These are phyloP conservation scores for Apodemia mormo DNA, from an alignment of 2,888 invertebrate species.

Conservation along the genomic window DNA sequence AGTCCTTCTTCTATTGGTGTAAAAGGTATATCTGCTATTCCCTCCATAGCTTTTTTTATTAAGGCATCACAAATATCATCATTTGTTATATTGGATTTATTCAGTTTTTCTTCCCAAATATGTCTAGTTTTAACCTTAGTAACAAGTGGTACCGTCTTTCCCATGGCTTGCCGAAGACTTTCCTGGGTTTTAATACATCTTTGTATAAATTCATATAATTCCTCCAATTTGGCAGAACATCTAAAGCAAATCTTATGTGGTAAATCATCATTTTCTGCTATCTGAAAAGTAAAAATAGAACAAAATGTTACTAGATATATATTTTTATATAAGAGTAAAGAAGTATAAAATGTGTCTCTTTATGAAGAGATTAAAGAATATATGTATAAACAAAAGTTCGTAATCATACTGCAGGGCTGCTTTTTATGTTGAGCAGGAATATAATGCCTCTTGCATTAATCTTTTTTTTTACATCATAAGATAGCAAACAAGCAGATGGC, in stretches of 20 bases:
- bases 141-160: constrained; percentile 48
- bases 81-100: constrained; percentile 69
- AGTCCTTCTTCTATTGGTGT: constrained; percentile 40
- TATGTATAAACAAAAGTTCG: too few species aligned
- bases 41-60: constrained; percentile 73
- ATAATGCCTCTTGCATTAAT: too few species aligned
- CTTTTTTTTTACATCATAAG: too few species aligned
- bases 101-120: constrained; percentile 69
- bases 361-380: too few species aligned
- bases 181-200: constrained; percentile 72
- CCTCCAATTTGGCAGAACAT: constrained; percentile 76
- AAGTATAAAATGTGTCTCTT: too few species aligned
- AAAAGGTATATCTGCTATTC: constrained; percentile 57
- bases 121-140: constrained; percentile 57
- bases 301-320: neutral
- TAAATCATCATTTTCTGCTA: constrained; percentile 72
- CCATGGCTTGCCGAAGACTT: constrained; percentile 53
- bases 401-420: too few species aligned
- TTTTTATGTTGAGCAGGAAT: too few species aligned
- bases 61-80: constrained; percentile 74
- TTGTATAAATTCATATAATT: constrained; percentile 71
- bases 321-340: too few species aligned
- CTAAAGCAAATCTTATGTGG: constrained; percentile 79
- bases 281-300: constrained; percentile 52
- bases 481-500: too few species aligned